phyloP scores from a whole-genome alignment of 2,888 invertebrate genomes.

The Diaphora mendica region DNA sequence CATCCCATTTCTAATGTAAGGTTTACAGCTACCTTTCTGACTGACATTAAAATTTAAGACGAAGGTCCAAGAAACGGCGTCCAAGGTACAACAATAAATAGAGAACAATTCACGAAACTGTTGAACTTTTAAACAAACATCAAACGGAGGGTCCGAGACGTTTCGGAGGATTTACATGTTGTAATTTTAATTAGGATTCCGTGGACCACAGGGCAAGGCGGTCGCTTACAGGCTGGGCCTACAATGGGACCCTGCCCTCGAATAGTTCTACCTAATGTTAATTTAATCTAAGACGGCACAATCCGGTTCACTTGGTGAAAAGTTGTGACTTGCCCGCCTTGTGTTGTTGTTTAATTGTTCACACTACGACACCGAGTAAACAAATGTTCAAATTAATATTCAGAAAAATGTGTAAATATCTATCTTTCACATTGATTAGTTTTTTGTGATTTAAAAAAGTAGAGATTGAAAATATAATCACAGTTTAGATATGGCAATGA shows the following conservation, averaged over 20 bases:
- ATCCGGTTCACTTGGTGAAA: conserved; percentile 65
- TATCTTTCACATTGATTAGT: not conserved
- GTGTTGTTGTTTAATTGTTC: conserved; percentile 65
- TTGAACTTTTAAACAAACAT: conserved; percentile 72
- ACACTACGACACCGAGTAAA: conserved; percentile 28
- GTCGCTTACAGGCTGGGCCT: conserved; percentile 47
- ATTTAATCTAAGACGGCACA: conserved; percentile 84
- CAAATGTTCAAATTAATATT: not conserved
- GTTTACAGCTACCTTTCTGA: conserved; percentile 14
- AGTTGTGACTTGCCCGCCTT: conserved; percentile 78
- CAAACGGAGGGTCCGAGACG: conserved; percentile 65
- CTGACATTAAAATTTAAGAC: conserved; percentile 28
- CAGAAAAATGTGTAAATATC: not conserved
- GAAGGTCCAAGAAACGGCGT: conserved; percentile 29
- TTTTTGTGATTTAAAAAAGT: not conserved
- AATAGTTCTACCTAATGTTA: conserved; percentile 84
- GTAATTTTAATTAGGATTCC: conserved; percentile 85
- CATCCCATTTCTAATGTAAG: not conserved
- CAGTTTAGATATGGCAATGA: too few species aligned
- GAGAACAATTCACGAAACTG: conserved; percentile 44
- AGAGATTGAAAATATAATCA: not conserved
- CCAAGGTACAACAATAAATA: conserved; percentile 37
- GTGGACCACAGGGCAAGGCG: conserved; percentile 69
- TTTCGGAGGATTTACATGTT: conserved; percentile 79
- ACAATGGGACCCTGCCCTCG: conserved; percentile 67